Evolutionary conservation across 2,113 vertebrate species (phyloP).

Genomic region (Rattus norvegicus): GRCr8 NC_086033.1:83007501-83008000

Average conservation of each 20-base stretch:
- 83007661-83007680: background rate
- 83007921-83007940: background rate
- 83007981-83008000: background rate
- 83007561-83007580: too few relatives aligned
- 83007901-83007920: background rate
- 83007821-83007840: background rate
- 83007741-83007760: background rate
- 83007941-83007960: background rate
- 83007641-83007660: background rate
- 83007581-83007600: background rate
- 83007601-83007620: background rate
- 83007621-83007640: background rate
- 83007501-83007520: background rate
- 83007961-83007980: background rate
- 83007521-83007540: slow-evolving; percentile 25
- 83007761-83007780: background rate
- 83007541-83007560: background rate
- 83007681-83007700: too few relatives aligned
- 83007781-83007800: background rate
- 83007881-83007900: background rate
- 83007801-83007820: too few relatives aligned
- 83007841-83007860: background rate
- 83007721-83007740: background rate
- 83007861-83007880: background rate
- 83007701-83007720: background rate